Base-by-base conservation (phyloP, 2,888 invertebrate species). In the Aromia moschata region DNA sequence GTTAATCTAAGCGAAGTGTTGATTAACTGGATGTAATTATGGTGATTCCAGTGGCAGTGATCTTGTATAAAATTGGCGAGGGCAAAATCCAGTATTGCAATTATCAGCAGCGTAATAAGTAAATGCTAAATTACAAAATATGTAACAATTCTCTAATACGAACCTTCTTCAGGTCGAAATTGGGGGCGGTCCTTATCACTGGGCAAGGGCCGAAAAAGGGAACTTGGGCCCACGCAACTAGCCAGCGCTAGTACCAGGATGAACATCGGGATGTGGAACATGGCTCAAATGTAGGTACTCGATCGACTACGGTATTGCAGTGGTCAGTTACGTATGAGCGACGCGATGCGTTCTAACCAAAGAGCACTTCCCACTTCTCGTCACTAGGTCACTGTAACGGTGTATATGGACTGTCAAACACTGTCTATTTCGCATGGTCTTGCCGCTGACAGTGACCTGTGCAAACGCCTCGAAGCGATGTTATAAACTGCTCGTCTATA, bases 171-270 rank as follows among this genome's bases (percentile, higher is more conserved):
- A 85, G 75, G 55, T 87, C 82, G 69, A 91, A 91, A 65, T 85
- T 80, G 1, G 82, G 74, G 80, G 86, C 84, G 1, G 86, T 83
- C 47, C 84, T 80, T 0, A 90, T 83, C 11, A 85, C 80, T 0
- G 90, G 90, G 69, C 91, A 91, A 0, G 79, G 72, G 1, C 88
- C 88, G 0, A 88, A 81, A 67, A 86, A 84, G 0, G 89, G 84
- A 9, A 91, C 83, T 74, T 91, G 90, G 0, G 86, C 82, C 5
- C 18, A 14, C 14, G 14, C 14, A 9, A n/a, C 7, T 4, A 14
- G 12, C 10, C 10, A 38, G 12, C 12, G 15, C 44, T 2, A 30
- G 9, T 5, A 30, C 9, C 11, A 20, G n/a, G 25, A 11, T 33
- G 10, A 25, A 30, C 30, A 44, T 10, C 7, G 30, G 30, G 7